Percentiles rank a stretch among this genome's conserved stretches.
phyloP scores from a whole-genome alignment of 92 coral and sea anemone species.

The Porites cylindrica region DNA sequence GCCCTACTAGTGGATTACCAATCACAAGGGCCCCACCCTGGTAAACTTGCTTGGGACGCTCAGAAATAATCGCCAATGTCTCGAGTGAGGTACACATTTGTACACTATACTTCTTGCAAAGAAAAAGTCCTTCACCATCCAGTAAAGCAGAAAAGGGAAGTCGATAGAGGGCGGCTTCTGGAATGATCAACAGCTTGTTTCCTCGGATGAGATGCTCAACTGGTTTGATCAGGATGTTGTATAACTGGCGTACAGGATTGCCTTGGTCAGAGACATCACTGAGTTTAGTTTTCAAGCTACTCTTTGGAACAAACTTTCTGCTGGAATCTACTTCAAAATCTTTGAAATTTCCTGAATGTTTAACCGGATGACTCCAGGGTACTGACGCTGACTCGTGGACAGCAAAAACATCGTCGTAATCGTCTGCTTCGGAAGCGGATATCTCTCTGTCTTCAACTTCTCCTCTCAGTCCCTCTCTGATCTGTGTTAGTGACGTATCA shows the following conservation, averaged over 20 bases:
- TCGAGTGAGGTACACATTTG: conserved; percentile 51
- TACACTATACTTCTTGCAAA: conserved; percentile 33
- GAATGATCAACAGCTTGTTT: conserved; percentile 37
- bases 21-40: conserved; percentile 41
- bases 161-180: conserved; percentile 31
- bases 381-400: not conserved
- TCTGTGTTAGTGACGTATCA: conserved; percentile 6
- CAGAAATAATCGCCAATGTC: conserved; percentile 22
- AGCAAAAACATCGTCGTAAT: not conserved
- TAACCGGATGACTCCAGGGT: not conserved
- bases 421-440: not conserved
- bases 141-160: conserved; percentile 48
- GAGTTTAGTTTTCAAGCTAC: not conserved
- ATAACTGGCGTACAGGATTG: not conserved
- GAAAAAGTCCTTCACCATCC: conserved; percentile 10
- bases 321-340: not conserved
- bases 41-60: conserved; percentile 10
- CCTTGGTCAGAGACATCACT: not conserved
- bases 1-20: conserved; percentile 54
- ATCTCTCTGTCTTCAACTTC: conserved; percentile 13
- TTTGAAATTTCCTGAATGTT: not conserved
- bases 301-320: not conserved
- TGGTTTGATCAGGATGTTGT: conserved; percentile 26
- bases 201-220: conserved; percentile 30
- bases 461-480: not conserved